phyloP scores from a whole-genome alignment of 2,113 vertebrate species.

The Axis porcinus region DNA sequence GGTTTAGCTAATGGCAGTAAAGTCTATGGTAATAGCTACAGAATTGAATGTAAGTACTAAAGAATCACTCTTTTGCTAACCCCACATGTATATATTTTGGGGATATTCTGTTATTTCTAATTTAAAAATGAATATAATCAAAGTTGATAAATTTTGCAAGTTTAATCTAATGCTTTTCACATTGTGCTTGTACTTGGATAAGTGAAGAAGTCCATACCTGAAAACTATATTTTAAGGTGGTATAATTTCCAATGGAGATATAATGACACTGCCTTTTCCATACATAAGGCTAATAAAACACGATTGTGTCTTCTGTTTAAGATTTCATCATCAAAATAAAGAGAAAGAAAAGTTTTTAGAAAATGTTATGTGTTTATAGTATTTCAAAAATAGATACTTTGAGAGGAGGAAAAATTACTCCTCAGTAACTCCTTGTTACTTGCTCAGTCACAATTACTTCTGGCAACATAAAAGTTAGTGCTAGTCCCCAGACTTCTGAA shows the following conservation, averaged over 20 bases:
- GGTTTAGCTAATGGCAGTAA: not conserved
- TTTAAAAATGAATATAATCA: not conserved
- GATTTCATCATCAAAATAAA: not conserved
- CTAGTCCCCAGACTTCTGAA: not conserved
- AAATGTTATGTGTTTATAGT: not conserved
- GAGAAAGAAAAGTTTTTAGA: not conserved
- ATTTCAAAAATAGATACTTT: not conserved
- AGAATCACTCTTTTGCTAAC: not conserved
- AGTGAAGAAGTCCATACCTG: not conserved
- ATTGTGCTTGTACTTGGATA: not conserved
- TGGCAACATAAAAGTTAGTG: not conserved
- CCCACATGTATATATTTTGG: not conserved
- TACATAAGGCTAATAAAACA: not conserved
- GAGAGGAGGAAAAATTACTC: not conserved
- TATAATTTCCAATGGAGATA: not conserved
- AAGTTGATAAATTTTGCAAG: not conserved
- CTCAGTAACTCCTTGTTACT: not conserved
- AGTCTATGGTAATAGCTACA: not conserved
- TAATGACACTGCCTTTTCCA: not conserved
- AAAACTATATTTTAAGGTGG: not conserved
- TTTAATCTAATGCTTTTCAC: not conserved
- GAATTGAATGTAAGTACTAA: not conserved
- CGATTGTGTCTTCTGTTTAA: not conserved
- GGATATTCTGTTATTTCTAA: not conserved
- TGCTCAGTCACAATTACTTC: not conserved